These are phyloP conservation scores for Pseudochirops corinnae DNA, from an alignment of 2,797 vertebrate genomes.

Conservation along the genomic window DNA sequence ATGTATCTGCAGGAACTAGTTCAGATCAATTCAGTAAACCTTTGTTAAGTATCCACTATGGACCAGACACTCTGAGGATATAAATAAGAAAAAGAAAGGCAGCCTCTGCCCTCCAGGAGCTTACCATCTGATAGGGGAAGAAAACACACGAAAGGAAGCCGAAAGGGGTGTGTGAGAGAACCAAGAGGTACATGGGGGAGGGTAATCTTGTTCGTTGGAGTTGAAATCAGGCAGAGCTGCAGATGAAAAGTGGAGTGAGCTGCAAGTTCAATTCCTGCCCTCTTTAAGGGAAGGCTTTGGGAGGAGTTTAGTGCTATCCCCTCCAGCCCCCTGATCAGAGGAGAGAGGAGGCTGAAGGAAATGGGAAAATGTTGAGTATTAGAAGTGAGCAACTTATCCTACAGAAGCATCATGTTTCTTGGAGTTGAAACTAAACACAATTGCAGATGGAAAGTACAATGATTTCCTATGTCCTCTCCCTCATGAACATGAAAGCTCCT, in stretches of 20 bases:
- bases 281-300: too few species aligned
- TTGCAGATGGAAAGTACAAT: too few species aligned
- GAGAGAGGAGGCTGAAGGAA: not conserved
- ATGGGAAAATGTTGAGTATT: not conserved
- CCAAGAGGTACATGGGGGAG: too few species aligned
- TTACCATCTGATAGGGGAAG: not conserved
- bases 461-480: too few species aligned
- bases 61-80: too few species aligned
- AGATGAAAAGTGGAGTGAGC: too few species aligned
- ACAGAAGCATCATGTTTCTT: not conserved
- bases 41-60: not conserved
- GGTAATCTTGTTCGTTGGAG: too few species aligned
- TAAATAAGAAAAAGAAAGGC: not conserved
- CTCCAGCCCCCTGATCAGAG: too few species aligned
- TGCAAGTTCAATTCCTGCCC: too few species aligned
- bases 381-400: not conserved
- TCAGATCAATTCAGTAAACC: not conserved
- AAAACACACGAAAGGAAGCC: not conserved
- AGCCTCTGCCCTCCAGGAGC: not conserved
- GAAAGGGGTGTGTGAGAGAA: not conserved
- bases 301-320: too few species aligned
- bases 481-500: not conserved
- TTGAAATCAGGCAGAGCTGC: too few species aligned
- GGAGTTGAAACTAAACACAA: too few species aligned
- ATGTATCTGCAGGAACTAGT: not conserved